Conservation (phyloP, 1,140 invertebrate species). For the Drosophila lowei region DNA sequence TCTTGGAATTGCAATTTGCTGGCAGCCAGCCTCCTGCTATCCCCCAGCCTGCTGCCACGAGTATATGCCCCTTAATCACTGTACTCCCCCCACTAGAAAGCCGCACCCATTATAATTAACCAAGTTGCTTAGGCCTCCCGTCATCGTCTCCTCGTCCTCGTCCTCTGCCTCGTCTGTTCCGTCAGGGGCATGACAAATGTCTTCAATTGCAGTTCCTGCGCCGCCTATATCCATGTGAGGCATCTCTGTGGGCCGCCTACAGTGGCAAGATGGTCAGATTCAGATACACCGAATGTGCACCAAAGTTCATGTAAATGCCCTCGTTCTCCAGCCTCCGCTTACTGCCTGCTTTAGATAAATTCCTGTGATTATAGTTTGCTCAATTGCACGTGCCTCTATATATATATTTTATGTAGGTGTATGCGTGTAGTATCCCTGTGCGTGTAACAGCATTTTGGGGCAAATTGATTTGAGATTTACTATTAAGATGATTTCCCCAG, state of each 20-base stretch:
- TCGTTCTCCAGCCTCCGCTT: slow-evolving; percentile 38
- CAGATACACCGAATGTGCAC: slow-evolving; percentile 48
- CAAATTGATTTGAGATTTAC: slow-evolving; percentile 54
- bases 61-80: slow-evolving; percentile 50
- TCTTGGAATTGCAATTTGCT: slow-evolving; percentile 72
- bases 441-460: slow-evolving; percentile 22
- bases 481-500: slow-evolving; percentile 45
- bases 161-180: slow-evolving; percentile 2
- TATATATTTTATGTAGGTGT: not conserved
- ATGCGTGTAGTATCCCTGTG: slow-evolving; percentile 5
- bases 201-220: slow-evolving; percentile 77
- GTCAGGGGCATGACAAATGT: slow-evolving; percentile 68
- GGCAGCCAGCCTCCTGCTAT: not conserved
- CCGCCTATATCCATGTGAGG: slow-evolving; percentile 55
- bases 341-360: slow-evolving; percentile 72
- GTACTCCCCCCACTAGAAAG: slow-evolving; percentile 29
- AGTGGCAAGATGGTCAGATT: slow-evolving; percentile 20
- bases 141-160: slow-evolving; percentile 19
- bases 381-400: slow-evolving; percentile 64
- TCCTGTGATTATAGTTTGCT: slow-evolving; percentile 77
- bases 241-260: slow-evolving; percentile 39
- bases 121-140: slow-evolving; percentile 56
- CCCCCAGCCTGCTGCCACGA: not conserved
- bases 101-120: slow-evolving; percentile 75
- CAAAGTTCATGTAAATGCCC: slow-evolving; percentile 71